Evolutionary conservation across 2,113 vertebrate genomes (phyloP), one percentile per base, ranked within the genome.

Genomic region (Tupaia chinensis): DNA sequence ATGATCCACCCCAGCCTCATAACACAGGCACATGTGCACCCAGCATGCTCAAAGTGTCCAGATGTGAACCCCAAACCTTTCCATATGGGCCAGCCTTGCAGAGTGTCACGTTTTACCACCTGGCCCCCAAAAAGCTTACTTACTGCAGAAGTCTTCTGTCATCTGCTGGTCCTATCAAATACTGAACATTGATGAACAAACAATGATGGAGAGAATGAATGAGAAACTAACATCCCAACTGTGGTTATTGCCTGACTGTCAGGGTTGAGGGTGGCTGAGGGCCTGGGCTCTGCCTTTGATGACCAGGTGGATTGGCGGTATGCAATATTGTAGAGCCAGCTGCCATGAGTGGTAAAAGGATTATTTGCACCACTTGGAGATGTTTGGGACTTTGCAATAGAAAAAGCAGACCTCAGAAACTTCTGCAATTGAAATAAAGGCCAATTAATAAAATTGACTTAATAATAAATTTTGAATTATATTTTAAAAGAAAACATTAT

Each of bases 401-500:
- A 56, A 78, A 87, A 86, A 79, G 61, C 2, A 86, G 89, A n/a
- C 65, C 79, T 89, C n/a, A n/a, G 11, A 92, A 34, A 44, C 27
- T 56, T 65, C 69, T 61, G 29, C 32, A 53, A 29, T 70, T 93
- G 32, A 93, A 94, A 78, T n/a, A 70, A 87, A 60, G 66, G 19
- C 61, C 17, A 10, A 13, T 91, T 44, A 44, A 44, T 44, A 44
- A 44, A 44, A 44, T 87, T 81, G n/a, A 83, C 15, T 87, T 93
- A 22, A 82, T 84, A 74, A 74, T 44, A 76, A 22, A 53, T 53
- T 80, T 80, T 79, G 3, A 93, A 63, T 94, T 84, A 10, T 25
- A 58, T 70, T 95, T 96, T n/a, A 77, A 78, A 94, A 70, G 70
- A 91, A 15, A 72, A 17, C 4, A 15, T 29, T 60, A 77, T 20